These are phyloP conservation scores for Herpailurus yagouaroundi DNA, from an alignment of 2,113 vertebrate genomes.

Conservation along the genomic window DNA sequence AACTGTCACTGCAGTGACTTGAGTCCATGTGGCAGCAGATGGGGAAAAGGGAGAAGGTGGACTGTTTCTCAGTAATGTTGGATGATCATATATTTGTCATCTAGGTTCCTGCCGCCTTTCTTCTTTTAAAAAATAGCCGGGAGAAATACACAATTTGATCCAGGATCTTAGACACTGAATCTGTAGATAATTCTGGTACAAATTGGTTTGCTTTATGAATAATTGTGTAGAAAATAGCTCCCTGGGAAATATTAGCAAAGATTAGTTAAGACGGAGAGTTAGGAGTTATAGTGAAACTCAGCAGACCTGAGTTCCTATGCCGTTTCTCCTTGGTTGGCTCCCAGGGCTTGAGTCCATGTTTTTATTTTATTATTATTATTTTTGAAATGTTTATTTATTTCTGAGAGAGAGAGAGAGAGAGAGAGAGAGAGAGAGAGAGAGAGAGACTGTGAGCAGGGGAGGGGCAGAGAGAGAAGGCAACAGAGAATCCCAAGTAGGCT, in stretches of 20 bases:
- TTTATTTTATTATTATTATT: background rate
- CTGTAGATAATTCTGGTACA: background rate
- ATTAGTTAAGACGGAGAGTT: background rate
- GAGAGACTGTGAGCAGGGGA: too few species aligned
- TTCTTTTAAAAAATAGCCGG: background rate
- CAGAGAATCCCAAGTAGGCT: too few species aligned
- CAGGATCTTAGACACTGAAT: background rate
- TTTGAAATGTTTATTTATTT: too few species aligned
- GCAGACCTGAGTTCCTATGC: accelerated
- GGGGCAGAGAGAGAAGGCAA: too few species aligned
- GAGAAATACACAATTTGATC: background rate
- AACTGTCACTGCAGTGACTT: background rate
- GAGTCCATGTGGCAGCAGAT: background rate
- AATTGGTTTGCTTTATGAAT: background rate
- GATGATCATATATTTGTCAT: background rate
- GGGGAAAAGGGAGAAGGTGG: background rate
- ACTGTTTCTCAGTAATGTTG: background rate
- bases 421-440: too few species aligned
- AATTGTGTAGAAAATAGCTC: background rate
- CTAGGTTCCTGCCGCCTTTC: background rate
- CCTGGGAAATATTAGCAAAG: background rate
- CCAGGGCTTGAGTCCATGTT: background rate
- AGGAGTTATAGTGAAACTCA: too few species aligned
- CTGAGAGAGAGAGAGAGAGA: too few species aligned
- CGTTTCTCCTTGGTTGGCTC: background rate